These are phyloP conservation scores for Caenorhabditis sp. DNA, from an alignment of 2,888 invertebrate species.

Conservation along the genomic window DNA sequence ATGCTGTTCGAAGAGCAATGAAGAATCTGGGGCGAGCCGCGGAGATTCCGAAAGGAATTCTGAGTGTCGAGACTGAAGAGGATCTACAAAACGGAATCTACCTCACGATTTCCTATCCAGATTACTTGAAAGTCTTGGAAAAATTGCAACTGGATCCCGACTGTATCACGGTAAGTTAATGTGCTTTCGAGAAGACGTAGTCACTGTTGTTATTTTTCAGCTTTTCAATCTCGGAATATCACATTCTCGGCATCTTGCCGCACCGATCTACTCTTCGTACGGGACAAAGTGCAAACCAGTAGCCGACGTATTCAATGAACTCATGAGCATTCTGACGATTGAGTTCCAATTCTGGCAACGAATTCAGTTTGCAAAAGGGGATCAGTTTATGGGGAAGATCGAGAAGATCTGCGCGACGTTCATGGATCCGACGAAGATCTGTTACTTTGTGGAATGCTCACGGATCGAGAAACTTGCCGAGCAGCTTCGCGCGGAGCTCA, in stretches of 20 bases:
- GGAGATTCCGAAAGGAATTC: not conserved
- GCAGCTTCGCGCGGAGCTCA: not conserved
- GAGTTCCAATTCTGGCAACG: not conserved
- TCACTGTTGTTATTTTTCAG: too few relatives aligned
- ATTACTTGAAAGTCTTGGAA: not conserved
- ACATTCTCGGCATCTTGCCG: not conserved
- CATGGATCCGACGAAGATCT: not conserved
- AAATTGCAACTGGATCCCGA: not conserved
- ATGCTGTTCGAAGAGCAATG: not conserved
- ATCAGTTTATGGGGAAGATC: not conserved
- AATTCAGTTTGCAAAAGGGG: too few relatives aligned
- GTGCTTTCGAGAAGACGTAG: too few relatives aligned
- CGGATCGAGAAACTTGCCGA: not conserved
- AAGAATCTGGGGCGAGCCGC: not conserved
- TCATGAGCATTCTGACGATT: not conserved
- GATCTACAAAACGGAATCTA: not conserved
- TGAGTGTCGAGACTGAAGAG: not conserved
- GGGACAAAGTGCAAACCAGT: not conserved
- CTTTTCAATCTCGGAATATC: not conserved
- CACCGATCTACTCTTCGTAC: not conserved
- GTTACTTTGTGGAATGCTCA: not conserved
- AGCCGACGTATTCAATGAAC: not conserved
- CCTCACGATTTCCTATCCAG: not conserved
- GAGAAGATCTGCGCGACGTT: not conserved
- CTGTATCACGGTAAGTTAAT: not conserved